Evolutionary conservation across 2,797 vertebrate genomes (phyloP), one percentile per base, ranked within the genome.

Genomic region (Cynodonichthys magdalenae): DNA sequence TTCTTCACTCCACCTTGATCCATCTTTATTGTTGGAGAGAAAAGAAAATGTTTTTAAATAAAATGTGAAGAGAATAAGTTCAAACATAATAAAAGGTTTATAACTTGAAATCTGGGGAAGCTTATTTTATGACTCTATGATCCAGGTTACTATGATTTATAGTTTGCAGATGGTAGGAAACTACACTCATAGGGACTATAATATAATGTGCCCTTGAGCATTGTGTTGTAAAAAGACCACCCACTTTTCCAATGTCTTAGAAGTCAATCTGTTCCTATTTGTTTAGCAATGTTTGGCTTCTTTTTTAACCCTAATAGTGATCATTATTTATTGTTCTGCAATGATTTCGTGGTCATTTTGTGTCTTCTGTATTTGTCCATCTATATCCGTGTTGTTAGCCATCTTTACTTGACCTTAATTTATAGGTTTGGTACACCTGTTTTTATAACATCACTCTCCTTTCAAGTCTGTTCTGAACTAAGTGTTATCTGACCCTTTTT

Each of bases 1-100:
- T 91, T 92, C 86, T 92, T 94, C 74, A 91, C 82, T 85, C 90
- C 86, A 78, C 86, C 82, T 86, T 91, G 81, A 77, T 93, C 90
- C 93, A 95, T 94, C 87, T 89, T 65, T 50, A 18, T 51, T 61
- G 15, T 11, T 2, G 29, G 0, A 20, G 51, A 48, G 28, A 36
- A 53, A 2, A 27, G 5, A 14, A 4, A 61, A 9, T 15, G 34
- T 51, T n/a, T 51, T 18, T 2, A 24, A 19, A 29, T 1, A 12
- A 6, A 53, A 24, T 46, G 2, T 31, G 66, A 9, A 15, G 6
- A 15, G 62, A 50, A 5, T 10, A 12, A 18, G 46, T 56, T 39
- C 31, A 62, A 48, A 57, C 18, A 44, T 9, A 53, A 0, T 5
- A 11, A 41, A n/a, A 5, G 3, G 3, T 0, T 2, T 2, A 14